phyloP scores from a whole-genome alignment of 37 sponge, comb jelly and placozoan genomes.

The Crambe crambe region DNA sequence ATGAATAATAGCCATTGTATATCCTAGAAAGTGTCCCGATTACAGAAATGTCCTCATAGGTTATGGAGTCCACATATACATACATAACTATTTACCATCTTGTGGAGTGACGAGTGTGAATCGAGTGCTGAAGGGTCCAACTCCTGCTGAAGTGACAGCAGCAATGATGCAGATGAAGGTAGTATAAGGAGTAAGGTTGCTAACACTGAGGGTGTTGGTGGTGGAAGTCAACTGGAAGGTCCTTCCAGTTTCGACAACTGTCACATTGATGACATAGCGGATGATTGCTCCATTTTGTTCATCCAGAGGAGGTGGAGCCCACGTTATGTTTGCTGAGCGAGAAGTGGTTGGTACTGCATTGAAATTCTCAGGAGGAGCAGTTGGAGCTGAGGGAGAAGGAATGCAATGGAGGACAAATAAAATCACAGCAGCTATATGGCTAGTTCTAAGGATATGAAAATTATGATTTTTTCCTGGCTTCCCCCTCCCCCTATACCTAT shows the following conservation, averaged over 20 bases:
- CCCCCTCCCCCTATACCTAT: too few relatives aligned
- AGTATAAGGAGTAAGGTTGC: not conserved
- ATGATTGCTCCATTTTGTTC: constrained; percentile 43
- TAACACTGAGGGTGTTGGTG: not conserved
- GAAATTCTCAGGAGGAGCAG: constrained; percentile 1
- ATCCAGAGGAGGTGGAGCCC: constrained; percentile 21
- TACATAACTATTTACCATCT: constrained; percentile 1
- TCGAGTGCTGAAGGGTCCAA: constrained; percentile 3
- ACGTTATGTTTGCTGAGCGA: not conserved
- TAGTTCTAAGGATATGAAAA: not conserved
- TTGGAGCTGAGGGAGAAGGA: not conserved
- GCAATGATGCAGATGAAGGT: not conserved
- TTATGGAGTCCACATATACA: too few relatives aligned
- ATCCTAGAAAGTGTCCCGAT: too few relatives aligned
- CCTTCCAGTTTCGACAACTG: not conserved
- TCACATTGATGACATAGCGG: constrained; percentile 16
- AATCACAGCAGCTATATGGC: too few relatives aligned
- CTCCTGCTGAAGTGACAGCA: constrained; percentile 8
- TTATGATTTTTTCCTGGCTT: too few relatives aligned
- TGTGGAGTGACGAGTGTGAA: not conserved
- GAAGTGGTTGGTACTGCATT: not conserved
- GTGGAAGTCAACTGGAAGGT: not conserved
- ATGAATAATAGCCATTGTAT: too few relatives aligned
- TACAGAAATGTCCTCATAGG: too few relatives aligned
- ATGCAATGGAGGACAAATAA: too few relatives aligned